A percentile compares a stretch with the other conserved stretches of the same genome.
Conservation (phyloP, 2,113 vertebrate species). For the Empidonax traillii region DNA sequence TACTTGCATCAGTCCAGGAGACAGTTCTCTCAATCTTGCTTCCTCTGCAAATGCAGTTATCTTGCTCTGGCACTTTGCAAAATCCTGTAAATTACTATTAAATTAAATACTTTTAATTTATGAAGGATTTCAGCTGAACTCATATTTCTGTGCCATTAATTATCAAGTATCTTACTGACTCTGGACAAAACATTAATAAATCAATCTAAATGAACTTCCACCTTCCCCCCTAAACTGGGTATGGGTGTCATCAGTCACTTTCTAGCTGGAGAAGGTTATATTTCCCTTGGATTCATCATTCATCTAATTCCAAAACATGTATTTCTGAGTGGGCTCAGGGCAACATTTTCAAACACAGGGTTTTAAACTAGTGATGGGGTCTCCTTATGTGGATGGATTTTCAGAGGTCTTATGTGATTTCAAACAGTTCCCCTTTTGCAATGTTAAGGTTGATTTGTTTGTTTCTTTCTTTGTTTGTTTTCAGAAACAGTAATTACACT, state of each 20-base stretch:
- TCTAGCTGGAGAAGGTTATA: neutral
- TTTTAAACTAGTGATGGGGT: neutral
- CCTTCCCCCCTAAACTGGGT: neutral
- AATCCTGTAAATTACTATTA: slow-evolving; percentile 52
- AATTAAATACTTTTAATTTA: slow-evolving; percentile 59
- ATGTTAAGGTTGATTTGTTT: neutral
- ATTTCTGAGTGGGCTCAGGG: neutral
- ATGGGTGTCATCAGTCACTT: slow-evolving; percentile 2
- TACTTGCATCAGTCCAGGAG: neutral
- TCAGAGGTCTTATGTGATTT: neutral
- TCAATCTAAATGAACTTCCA: slow-evolving; percentile 28
- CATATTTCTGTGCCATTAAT: slow-evolving; percentile 28
- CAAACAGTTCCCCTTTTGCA: neutral
- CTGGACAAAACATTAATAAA: slow-evolving; percentile 32
- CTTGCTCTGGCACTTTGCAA: slow-evolving; percentile 25
- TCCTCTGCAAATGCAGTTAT: slow-evolving; percentile 21
- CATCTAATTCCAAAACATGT: neutral
- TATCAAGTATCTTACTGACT: slow-evolving; percentile 22
- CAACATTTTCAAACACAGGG: neutral
- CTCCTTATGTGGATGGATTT: neutral
- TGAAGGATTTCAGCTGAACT: slow-evolving; percentile 25
- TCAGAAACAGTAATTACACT: neutral
- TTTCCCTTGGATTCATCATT: neutral
- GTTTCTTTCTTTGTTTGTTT: neutral
- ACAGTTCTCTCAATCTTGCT: slow-evolving; percentile 9